Evolutionary conservation across 2,113 vertebrate genomes (phyloP), one percentile per base, ranked within the genome.

Genomic region (Candoia aspera): DNA sequence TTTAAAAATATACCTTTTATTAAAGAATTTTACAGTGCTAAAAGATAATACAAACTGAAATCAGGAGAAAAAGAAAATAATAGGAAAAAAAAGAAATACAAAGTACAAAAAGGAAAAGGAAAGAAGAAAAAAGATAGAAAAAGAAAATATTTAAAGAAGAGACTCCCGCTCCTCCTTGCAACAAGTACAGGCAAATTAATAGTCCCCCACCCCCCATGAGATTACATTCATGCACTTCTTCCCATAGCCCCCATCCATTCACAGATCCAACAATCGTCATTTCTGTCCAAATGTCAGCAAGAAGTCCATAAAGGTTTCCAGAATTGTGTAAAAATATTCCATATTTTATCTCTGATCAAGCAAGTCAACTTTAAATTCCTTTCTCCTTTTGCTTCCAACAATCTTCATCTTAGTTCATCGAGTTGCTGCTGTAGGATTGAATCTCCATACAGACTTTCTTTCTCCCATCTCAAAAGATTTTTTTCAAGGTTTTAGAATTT

Each of bases 171-270:
- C 64, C 29, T 68, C 64, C 64, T 33, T 12, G 13, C 29, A 2
- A 33, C 4, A n/a, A 68, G 29, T 11, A 13, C 12, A 68, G 29
- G 29, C 64, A 68, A 68, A n/a, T 12, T 29, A 68, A 13, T 4
- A n/a, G 29, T 11, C 9, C 60, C 9, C 60, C n/a, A n/a, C n/a
- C 26, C 4, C 64, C 12, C 2, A 4, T 15, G 0, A n/a, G 29
- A 6, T 6, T 29, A 26, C 62, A 5, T 2, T 0, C 11, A 15
- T 12, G 4, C 29, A 2, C 29, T 29, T 6, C 29, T n/a, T 4
- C 62, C 29, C 64, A n/a, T 15, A 29, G 13, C 29, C 2, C 60
- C 62, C 60, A 64, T 5, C 29, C 64, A 29, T n/a, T 68, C 64
- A 13, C 1, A 6, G 59, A 60, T 8, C 24, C 59, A 60, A 60